Percentiles rank a stretch among this genome's conserved stretches.
phyloP scores from a whole-genome alignment of 1,140 invertebrate genomes.

The Meloidogyne hapla region DNA sequence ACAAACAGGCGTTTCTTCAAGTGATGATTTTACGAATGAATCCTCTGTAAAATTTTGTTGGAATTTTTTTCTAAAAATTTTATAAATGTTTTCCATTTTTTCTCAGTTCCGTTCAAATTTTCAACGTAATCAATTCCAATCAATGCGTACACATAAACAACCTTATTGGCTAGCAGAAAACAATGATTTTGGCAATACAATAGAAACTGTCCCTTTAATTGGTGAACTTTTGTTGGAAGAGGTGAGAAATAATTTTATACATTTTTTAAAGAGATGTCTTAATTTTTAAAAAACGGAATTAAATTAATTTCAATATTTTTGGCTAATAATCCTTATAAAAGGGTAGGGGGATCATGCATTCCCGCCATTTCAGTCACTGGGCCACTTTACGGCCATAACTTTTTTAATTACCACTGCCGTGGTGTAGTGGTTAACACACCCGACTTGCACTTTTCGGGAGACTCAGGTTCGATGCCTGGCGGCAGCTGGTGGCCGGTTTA shows the following conservation, averaged over 20 bases:
- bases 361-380: too few species aligned
- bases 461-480: too few species aligned
- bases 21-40: constrained; percentile 7
- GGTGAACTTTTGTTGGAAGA: constrained; percentile 46
- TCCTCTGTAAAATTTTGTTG: constrained; percentile 6
- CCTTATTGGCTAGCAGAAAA: constrained; percentile 21
- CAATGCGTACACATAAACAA: constrained; percentile 4
- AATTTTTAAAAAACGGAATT: constrained; percentile 32
- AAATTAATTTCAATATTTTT: constrained; percentile 5
- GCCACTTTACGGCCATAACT: too few species aligned
- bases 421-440: too few species aligned
- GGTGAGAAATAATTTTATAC: background rate
- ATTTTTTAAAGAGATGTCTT: background rate
- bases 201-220: constrained; percentile 43
- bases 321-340: too few species aligned
- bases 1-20: constrained; percentile 10
- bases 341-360: too few species aligned
- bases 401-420: too few species aligned
- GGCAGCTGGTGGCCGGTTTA: too few species aligned
- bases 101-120: constrained; percentile 11
- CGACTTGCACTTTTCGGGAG: too few species aligned
- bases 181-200: constrained; percentile 29
- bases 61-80: background rate
- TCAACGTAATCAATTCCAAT: constrained; percentile 7
- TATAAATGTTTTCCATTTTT: background rate